Evolutionary conservation across 2,113 vertebrate species (phyloP).

Genomic region (Amia ocellicauda): DNA sequence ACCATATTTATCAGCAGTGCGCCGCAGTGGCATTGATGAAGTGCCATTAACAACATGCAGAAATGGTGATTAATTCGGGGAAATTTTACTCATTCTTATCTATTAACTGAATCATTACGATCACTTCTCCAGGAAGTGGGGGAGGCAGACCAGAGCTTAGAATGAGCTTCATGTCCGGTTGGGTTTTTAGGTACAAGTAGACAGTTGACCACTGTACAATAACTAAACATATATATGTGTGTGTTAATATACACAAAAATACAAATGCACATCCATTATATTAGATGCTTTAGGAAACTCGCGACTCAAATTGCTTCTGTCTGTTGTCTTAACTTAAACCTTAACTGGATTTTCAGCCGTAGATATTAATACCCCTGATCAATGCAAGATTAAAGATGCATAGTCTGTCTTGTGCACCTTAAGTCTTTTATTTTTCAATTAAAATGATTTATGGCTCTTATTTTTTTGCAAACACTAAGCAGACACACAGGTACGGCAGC

Average conservation of each 20-base stretch:
- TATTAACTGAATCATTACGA: constrained; percentile 9
- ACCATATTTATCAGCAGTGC: constrained; percentile 16
- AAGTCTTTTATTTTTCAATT: constrained; percentile 14
- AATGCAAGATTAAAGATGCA: constrained; percentile 9
- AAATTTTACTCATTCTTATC: constrained; percentile 1
- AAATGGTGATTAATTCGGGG: constrained; percentile 14
- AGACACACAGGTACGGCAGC: neutral
- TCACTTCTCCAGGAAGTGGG: neutral
- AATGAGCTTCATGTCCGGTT: neutral
- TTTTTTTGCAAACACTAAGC: constrained; percentile 8
- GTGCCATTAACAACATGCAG: constrained; percentile 5
- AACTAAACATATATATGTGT: too few relatives aligned
- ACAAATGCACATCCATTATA: too few relatives aligned
- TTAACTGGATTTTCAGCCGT: neutral
- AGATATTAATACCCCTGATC: neutral
- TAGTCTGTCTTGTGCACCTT: neutral
- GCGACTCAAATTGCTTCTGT: neutral
- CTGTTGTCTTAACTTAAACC: neutral
- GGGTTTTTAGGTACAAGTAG: neutral
- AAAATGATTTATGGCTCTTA: constrained; percentile 18
- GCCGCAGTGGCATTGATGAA: neutral
- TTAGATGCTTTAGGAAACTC: neutral
- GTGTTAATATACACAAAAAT: too few relatives aligned
- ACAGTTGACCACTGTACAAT: too few relatives aligned
- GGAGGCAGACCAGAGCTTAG: neutral